Conservation (phyloP, 1,140 invertebrate species). For the Caenorhabditis latens region DNA sequence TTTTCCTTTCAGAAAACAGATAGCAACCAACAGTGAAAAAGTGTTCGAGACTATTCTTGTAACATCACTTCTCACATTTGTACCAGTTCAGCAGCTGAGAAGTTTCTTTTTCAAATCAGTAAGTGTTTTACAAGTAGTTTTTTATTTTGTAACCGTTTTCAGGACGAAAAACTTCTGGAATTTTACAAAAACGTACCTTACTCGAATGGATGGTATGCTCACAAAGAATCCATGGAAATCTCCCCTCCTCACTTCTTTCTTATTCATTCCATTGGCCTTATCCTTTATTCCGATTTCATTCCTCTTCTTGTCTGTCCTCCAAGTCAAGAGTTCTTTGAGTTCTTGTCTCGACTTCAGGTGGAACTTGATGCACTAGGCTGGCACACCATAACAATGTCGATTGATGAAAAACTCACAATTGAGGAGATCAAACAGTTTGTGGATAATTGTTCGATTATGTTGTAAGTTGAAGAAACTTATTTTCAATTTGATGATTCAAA, state of each 20-base stretch:
- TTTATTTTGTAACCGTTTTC: not conserved
- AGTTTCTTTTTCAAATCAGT: constrained; percentile 44
- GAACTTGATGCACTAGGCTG: constrained; percentile 26
- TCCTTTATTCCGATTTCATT: constrained; percentile 22
- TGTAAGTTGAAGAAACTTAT: not conserved
- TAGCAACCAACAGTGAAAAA: constrained; percentile 36
- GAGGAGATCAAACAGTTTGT: constrained; percentile 21
- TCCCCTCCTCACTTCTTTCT: not conserved
- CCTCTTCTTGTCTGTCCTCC: constrained; percentile 29
- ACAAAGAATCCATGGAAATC: constrained; percentile 27
- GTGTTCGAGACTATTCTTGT: constrained; percentile 2
- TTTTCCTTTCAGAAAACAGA: not conserved
- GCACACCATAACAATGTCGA: not conserved
- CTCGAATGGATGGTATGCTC: constrained; percentile 8
- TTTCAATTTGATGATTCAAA: not conserved
- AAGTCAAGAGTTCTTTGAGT: constrained; percentile 3
- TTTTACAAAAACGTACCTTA: constrained; percentile 43
- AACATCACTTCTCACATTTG: not conserved
- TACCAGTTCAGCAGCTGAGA: not conserved
- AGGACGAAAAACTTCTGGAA: not conserved
- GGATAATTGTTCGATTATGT: constrained; percentile 31
- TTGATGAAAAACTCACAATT: constrained; percentile 33
- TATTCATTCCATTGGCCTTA: constrained; percentile 2
- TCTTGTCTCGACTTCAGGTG: not conserved
- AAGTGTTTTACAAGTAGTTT: not conserved